Conservation (phyloP, 2,888 invertebrate species). For the Bellardia pandia region DNA sequence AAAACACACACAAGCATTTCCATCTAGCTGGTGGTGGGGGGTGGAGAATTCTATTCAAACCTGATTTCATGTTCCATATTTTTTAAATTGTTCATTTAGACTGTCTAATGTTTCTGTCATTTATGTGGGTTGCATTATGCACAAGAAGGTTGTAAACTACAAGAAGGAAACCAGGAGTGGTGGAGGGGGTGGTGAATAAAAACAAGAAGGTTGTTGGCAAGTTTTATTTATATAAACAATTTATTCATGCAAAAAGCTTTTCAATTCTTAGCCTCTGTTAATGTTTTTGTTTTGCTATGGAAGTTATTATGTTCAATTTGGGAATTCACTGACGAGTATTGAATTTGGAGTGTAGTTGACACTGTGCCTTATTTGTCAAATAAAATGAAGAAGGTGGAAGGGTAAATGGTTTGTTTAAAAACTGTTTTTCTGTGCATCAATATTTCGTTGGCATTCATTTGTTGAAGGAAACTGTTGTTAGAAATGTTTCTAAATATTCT, state of each 20-base stretch:
- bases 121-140: slow-evolving; percentile 66
- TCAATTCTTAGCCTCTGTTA: slow-evolving; percentile 31
- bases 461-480: neutral
- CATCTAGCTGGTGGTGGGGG: neutral
- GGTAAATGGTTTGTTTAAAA: neutral
- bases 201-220: neutral
- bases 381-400: neutral
- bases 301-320: slow-evolving; percentile 60
- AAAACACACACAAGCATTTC: neutral
- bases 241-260: slow-evolving; percentile 74
- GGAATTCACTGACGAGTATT: slow-evolving; percentile 58
- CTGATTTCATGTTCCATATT: slow-evolving; percentile 27
- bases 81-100: slow-evolving; percentile 66
- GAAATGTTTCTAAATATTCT: slow-evolving; percentile 19
- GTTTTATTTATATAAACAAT: slow-evolving; percentile 66
- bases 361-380: slow-evolving; percentile 35
- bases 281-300: slow-evolving; percentile 6
- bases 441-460: slow-evolving; percentile 4
- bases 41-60: neutral
- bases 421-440: neutral
- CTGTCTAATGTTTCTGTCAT: slow-evolving; percentile 65
- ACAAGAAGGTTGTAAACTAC: slow-evolving; percentile 12
- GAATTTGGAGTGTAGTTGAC: slow-evolving; percentile 60
- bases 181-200: neutral
- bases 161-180: neutral